These are phyloP conservation scores for Philopedon plagiatum DNA, from an alignment of 2,888 invertebrate genomes.

Conservation along the genomic window DNA sequence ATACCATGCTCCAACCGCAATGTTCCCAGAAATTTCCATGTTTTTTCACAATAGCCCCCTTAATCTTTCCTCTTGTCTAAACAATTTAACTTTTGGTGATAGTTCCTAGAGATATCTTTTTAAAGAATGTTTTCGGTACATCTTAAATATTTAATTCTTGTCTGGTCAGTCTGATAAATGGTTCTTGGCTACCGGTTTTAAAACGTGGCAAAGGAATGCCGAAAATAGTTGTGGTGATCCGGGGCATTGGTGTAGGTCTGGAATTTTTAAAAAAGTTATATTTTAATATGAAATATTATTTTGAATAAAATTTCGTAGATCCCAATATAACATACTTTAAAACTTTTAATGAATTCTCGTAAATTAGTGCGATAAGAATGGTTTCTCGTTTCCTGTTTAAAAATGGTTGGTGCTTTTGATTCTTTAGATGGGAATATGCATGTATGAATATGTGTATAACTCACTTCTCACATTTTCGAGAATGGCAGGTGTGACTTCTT, in stretches of 20 bases:
- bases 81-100: conserved; percentile 38
- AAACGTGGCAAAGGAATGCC: conserved; percentile 29
- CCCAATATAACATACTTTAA: too few relatives aligned
- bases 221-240: conserved; percentile 21
- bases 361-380: too few relatives aligned
- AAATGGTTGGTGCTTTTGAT: too few relatives aligned
- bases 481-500: too few relatives aligned
- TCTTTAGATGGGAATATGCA: too few relatives aligned
- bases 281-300: too few relatives aligned
- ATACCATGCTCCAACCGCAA: not conserved
- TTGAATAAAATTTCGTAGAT: too few relatives aligned
- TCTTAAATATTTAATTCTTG: conserved; percentile 31
- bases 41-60: conserved; percentile 19
- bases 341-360: too few relatives aligned
- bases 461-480: too few relatives aligned
- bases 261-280: too few relatives aligned
- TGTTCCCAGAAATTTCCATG: conserved; percentile 19
- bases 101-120: conserved; percentile 36
- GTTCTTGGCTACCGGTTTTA: conserved; percentile 42
- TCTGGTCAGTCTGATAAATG: conserved; percentile 38
- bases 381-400: too few relatives aligned
- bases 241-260: not conserved
- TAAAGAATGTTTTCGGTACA: conserved; percentile 27
- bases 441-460: too few relatives aligned
- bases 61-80: conserved; percentile 35